Base-by-base conservation (phyloP, 2,888 invertebrate genomes). In the Drosophila hamatofila region DNA sequence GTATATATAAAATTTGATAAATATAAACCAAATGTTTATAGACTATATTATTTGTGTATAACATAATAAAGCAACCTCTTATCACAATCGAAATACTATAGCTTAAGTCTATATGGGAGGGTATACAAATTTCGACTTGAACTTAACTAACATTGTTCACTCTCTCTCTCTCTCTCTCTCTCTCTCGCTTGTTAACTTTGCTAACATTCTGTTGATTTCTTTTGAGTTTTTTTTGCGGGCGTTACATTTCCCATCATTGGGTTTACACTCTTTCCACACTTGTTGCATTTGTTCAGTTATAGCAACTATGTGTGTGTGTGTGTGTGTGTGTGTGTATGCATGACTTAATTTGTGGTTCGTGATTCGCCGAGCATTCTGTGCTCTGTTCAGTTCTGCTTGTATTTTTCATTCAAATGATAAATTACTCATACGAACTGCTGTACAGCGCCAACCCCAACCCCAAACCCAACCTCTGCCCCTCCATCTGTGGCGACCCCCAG, bases 391-490 rank as follows among this genome's bases (percentile, higher is more conserved):
- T 48, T 48, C 16, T 18, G 27, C 27, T 27, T 51, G 3, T 21
- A 46, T 9, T 37, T 12, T 39, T 8, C 54, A 39, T 25, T 39
- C 12, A n/a, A 25, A n/a, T 37, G 23, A 25, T 23, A 54, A 54
- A 54, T 54, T 39, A 54, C 54, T 25, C 54, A 54, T 54, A 39
- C 39, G 54, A 54, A 1, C 25, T 21, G 37, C 37, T 52, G 52
- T n/a, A 2, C 37, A 37, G 37, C 52, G 16, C 16, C 21, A n/a
- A n/a, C 16, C 18, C 18, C 21, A 18, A 11, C 11, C 16, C 30
- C 7, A 16, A n/a, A n/a, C n/a, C n/a, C 12, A 12, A 12, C 33
- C 33, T 6, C 3, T 11, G 23, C n/a, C 27, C 3, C 16, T 2
- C 23, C 9, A 14, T 1, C 3, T 14, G 48, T 16, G 16, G 27